Evolutionary conservation across 2,797 vertebrate genomes (phyloP).

Genomic region (Pangasius sanitwongsei): DNA sequence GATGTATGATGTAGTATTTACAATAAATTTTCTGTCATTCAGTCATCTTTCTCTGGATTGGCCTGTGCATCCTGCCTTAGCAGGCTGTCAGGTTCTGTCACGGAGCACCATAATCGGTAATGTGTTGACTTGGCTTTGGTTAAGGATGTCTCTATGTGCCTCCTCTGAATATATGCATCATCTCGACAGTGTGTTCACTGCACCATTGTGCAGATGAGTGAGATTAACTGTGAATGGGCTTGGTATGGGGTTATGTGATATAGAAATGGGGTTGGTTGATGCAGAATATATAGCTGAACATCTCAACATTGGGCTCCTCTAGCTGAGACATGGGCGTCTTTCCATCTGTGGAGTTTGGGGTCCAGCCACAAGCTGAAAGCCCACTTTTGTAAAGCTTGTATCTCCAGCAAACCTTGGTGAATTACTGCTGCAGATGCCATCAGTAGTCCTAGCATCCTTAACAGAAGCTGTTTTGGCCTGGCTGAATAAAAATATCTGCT

Average conservation of each 20-base stretch:
- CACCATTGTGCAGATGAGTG: background rate
- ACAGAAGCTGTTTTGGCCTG: background rate
- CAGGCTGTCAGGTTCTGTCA: background rate
- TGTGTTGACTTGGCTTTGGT: background rate
- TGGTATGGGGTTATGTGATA: background rate
- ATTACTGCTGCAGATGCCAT: background rate
- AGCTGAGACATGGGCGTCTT: background rate
- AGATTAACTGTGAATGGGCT: background rate
- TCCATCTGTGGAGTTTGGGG: background rate
- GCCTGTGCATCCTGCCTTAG: background rate
- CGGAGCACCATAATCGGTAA: background rate
- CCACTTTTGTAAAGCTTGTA: background rate
- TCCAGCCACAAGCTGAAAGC: background rate
- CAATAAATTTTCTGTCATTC: background rate
- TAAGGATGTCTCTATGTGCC: background rate
- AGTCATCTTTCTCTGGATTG: background rate
- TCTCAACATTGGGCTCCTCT: background rate
- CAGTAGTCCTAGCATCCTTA: background rate
- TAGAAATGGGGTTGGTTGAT: background rate
- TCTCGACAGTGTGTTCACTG: background rate
- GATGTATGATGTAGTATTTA: background rate
- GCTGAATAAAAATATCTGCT: background rate
- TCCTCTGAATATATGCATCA: background rate
- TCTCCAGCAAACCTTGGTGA: background rate
- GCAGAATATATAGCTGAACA: background rate